Conservation (phyloP, 2,888 invertebrate genomes). For the Ganaspis brasiliensis region DNA sequence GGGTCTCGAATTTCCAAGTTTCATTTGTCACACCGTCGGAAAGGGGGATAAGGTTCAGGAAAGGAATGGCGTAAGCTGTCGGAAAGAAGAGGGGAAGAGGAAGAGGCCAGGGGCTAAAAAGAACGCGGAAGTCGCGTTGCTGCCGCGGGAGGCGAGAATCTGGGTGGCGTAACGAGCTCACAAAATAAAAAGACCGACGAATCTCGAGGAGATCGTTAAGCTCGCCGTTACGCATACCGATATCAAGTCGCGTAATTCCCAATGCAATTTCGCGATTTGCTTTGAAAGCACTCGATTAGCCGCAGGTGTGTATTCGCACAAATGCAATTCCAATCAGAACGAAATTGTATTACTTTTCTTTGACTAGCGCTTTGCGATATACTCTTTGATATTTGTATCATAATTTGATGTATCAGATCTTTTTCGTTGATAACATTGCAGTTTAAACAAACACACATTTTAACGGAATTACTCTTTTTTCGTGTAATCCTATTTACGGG, state of each 20-base stretch:
- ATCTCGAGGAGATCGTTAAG: conserved; percentile 40
- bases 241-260: conserved; percentile 24
- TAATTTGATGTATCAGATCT: too few species aligned
- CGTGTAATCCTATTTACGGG: too few species aligned
- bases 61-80: conserved; percentile 29
- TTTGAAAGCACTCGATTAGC: conserved; percentile 26
- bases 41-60: conserved; percentile 39
- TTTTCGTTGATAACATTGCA: too few species aligned
- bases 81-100: conserved; percentile 40
- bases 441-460: too few species aligned
- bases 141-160: conserved; percentile 54
- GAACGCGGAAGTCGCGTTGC: conserved; percentile 52
- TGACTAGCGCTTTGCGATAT: too few species aligned
- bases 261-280: conserved; percentile 10
- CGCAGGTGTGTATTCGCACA: not conserved
- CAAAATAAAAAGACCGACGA: conserved; percentile 50
- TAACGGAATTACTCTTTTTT: too few species aligned
- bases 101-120: conserved; percentile 49
- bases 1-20: conserved; percentile 43
- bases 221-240: not conserved
- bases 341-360: not conserved
- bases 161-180: conserved; percentile 53
- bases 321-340: conserved; percentile 12
- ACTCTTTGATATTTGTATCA: too few species aligned
- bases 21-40: conserved; percentile 34